Percentiles rank a stretch among this genome's conserved stretches.
phyloP scores from a whole-genome alignment of 2,113 vertebrate species.

The Orycteropus afer region DNA sequence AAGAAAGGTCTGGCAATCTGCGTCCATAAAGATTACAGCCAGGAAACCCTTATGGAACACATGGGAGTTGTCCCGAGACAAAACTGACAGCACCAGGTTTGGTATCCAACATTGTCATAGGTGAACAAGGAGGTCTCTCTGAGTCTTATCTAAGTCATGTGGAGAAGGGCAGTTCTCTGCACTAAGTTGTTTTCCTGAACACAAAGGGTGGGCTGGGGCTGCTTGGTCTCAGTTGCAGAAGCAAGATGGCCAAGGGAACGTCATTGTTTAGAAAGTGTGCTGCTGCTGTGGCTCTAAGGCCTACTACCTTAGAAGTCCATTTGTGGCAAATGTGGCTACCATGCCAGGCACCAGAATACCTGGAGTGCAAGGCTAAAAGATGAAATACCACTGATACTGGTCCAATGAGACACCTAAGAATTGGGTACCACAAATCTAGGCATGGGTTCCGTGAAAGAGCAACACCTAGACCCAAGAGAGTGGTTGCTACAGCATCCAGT shows the following conservation, averaged over 20 bases:
- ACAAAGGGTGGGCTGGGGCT: not conserved
- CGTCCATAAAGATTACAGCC: too few species aligned
- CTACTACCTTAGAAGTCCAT: not conserved
- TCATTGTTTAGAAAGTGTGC: not conserved
- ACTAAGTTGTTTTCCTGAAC: not conserved
- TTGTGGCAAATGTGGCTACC: not conserved
- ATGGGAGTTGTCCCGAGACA: too few species aligned
- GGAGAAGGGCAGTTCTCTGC: not conserved
- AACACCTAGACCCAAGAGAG: not conserved
- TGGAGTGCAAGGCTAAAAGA: not conserved
- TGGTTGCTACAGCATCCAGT: not conserved
- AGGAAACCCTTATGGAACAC: too few species aligned
- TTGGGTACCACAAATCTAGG: not conserved
- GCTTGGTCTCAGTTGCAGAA: not conserved
- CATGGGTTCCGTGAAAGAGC: not conserved
- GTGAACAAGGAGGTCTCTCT: not conserved
- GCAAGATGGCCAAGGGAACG: not conserved
- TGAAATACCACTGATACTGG: not conserved
- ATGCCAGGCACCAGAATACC: too few species aligned
- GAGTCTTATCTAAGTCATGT: not conserved
- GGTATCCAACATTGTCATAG: not conserved
- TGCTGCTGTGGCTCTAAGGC: not conserved
- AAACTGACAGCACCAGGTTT: not conserved
- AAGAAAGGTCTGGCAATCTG: not conserved
- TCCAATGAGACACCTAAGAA: not conserved